Conservation (phyloP, 1,140 invertebrate genomes). For the Drosophila truncata region DNA sequence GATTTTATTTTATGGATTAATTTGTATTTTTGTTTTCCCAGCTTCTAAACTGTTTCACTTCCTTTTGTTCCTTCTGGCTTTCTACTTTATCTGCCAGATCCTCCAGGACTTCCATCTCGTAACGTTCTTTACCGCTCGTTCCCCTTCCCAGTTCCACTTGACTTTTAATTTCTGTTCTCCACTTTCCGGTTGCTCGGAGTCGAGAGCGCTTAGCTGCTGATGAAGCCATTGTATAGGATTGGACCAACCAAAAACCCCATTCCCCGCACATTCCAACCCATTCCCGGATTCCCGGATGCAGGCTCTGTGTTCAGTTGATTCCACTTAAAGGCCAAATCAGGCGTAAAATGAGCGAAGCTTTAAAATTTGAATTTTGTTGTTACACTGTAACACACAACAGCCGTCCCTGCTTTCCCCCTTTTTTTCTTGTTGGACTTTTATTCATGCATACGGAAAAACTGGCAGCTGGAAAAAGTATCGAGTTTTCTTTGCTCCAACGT, state of each 20-base stretch:
- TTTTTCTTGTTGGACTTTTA: slow-evolving; percentile 28
- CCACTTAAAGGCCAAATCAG: slow-evolving; percentile 48
- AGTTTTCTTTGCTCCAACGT: slow-evolving; percentile 29
- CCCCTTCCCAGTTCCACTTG: slow-evolving; percentile 33
- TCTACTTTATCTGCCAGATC: background rate
- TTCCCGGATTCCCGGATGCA: slow-evolving; percentile 8
- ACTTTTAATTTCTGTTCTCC: slow-evolving; percentile 58
- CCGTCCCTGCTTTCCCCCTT: background rate
- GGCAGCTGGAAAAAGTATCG: slow-evolving; percentile 48
- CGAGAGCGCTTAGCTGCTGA: slow-evolving; percentile 59
- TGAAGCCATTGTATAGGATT: slow-evolving; percentile 63
- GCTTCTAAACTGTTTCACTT: background rate
- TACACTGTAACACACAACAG: slow-evolving; percentile 24
- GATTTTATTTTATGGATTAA: background rate
- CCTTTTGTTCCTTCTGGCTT: background rate
- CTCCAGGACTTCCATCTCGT: background rate
- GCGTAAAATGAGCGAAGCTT: slow-evolving; percentile 45
- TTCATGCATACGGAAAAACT: slow-evolving; percentile 49
- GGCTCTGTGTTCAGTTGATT: background rate
- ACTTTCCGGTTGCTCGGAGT: slow-evolving; percentile 12
- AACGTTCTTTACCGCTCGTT: slow-evolving; percentile 6
- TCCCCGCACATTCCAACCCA: background rate
- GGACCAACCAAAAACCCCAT: slow-evolving; percentile 8
- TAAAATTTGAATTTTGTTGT: slow-evolving; percentile 39
- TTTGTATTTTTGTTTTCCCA: background rate